Conservation (phyloP, 2,888 invertebrate genomes). For the Euplexia lucipara region DNA sequence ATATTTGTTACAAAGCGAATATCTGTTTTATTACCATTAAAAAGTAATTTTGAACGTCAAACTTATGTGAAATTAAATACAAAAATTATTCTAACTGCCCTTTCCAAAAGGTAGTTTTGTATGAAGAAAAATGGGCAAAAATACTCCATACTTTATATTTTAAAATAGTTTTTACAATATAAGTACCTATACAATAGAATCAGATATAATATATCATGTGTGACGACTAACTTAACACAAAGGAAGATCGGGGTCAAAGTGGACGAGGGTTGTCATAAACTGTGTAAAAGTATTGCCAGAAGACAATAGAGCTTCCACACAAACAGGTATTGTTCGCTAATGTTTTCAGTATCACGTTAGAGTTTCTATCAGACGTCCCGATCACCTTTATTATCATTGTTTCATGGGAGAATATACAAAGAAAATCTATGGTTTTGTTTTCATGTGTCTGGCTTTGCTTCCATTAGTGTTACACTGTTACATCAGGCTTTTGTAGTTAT, state of each 20-base stretch:
- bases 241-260: constrained; percentile 50
- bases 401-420: constrained; percentile 21
- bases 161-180: too few species aligned
- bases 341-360: constrained; percentile 53
- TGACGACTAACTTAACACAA: constrained; percentile 21
- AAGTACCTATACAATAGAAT: too few species aligned
- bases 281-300: constrained; percentile 42
- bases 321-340: constrained; percentile 62
- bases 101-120: too few species aligned
- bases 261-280: constrained; percentile 21
- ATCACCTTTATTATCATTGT: constrained; percentile 47
- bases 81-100: too few species aligned
- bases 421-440: constrained; percentile 10
- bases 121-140: too few species aligned
- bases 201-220: too few species aligned
- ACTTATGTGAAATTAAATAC: too few species aligned
- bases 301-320: constrained; percentile 44
- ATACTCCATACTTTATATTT: too few species aligned
- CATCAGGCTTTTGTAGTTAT: constrained; percentile 8
- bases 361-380: constrained; percentile 36
- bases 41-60: too few species aligned
- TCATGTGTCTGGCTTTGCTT: constrained; percentile 20
- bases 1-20: too few species aligned
- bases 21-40: too few species aligned
- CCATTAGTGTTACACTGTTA: constrained; percentile 30